These are phyloP conservation scores for Manis crassicaudata DNA, from an alignment of 2,797 vertebrate genomes.

Conservation along the genomic window DNA sequence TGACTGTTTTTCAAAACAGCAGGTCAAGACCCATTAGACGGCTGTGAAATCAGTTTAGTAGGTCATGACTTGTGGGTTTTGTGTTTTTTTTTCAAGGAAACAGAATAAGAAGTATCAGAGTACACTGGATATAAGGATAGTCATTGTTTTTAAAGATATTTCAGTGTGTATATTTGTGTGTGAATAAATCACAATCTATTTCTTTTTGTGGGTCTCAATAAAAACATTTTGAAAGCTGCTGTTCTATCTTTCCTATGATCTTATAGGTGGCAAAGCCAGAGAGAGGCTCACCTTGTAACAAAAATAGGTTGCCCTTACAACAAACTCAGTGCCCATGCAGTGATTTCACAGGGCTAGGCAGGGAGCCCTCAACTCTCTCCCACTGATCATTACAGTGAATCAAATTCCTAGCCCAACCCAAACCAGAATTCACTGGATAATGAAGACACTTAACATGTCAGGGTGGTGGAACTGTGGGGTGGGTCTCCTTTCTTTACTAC, in stretches of 20 bases:
- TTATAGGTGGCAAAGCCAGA: neutral
- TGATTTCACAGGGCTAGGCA: neutral
- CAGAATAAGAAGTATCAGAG: neutral
- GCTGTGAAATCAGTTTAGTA: slow-evolving; percentile 49
- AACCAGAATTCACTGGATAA: neutral
- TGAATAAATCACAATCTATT: neutral
- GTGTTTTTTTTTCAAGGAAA: neutral
- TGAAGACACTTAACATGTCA: neutral
- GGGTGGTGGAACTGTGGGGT: neutral
- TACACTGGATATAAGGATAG: neutral
- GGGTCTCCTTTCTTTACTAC: neutral
- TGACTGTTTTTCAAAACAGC: neutral
- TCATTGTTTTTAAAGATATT: slow-evolving; percentile 33
- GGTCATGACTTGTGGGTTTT: neutral
- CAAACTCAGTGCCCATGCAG: neutral
- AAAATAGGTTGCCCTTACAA: neutral
- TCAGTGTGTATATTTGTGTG: neutral
- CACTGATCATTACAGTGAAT: neutral
- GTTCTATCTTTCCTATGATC: neutral
- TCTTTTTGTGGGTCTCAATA: neutral
- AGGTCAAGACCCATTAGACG: slow-evolving; percentile 8
- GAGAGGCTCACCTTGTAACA: neutral
- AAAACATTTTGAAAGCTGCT: neutral
- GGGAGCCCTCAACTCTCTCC: neutral
- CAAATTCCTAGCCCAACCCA: neutral